A percentile compares a stretch with the other conserved stretches of the same genome.
phyloP scores from a whole-genome alignment of 2,113 vertebrate genomes.

The Cyanoliseus patagonus region DNA sequence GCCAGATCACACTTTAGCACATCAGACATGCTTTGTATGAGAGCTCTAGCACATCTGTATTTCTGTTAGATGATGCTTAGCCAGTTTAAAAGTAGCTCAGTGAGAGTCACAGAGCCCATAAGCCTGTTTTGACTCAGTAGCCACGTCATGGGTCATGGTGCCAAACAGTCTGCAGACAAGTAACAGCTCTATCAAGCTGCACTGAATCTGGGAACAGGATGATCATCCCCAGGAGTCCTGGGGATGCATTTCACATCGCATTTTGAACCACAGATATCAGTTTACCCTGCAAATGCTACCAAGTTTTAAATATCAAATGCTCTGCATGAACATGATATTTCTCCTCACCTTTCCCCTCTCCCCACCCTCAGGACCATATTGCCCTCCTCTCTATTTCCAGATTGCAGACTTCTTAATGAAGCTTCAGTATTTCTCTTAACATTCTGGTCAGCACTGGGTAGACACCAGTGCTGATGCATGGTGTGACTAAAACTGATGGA shows the following conservation, averaged over 20 bases:
- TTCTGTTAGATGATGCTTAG: background rate
- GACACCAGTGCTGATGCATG: background rate
- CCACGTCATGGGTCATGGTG: background rate
- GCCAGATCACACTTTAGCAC: background rate
- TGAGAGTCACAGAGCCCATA: background rate
- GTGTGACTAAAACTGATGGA: background rate
- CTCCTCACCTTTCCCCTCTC: background rate
- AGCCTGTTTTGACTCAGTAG: background rate
- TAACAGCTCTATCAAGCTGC: background rate
- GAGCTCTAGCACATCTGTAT: fast-evolving
- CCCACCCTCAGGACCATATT: background rate
- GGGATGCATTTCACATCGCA: background rate
- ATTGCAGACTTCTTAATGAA: background rate
- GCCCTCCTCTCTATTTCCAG: background rate
- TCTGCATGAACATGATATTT: background rate
- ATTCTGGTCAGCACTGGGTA: background rate
- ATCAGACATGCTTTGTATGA: background rate
- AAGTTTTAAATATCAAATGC: background rate
- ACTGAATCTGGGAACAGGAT: background rate
- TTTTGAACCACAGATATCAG: background rate
- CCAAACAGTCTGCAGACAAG: background rate
- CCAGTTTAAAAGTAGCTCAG: background rate
- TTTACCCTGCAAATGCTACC: background rate
- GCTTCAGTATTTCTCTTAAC: background rate
- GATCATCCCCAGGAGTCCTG: background rate